Percentiles rank a stretch among this genome's conserved stretches.
Evolutionary conservation across 30 jellyfish, hydroid and myxozoan species (phyloP).

Genomic region (Pseudorhiza aurosa): DNA sequence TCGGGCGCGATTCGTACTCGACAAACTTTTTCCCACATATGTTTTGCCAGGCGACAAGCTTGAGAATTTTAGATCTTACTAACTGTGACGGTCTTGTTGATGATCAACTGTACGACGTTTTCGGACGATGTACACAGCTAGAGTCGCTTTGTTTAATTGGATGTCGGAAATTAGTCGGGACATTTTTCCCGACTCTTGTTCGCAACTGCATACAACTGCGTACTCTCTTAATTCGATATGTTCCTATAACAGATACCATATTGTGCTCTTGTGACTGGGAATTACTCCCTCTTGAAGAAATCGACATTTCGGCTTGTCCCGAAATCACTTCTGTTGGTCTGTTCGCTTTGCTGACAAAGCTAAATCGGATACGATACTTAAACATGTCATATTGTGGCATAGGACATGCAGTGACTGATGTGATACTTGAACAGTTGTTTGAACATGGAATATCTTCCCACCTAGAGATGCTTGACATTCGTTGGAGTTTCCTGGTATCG

Average conservation of each 20-base stretch:
- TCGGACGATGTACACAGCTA: slow-evolving; percentile 59
- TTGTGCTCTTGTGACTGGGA: slow-evolving; percentile 79
- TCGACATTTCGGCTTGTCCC: slow-evolving; percentile 98
- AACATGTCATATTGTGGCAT: slow-evolving; percentile 97
- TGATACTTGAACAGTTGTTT: slow-evolving; percentile 55
- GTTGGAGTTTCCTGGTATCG: slow-evolving; percentile 93
- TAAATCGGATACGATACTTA: slow-evolving; percentile 72
- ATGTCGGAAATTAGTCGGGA: slow-evolving; percentile 86
- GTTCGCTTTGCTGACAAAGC: slow-evolving; percentile 64
- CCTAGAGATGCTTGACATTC: slow-evolving; percentile 82
- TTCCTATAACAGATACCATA: slow-evolving; percentile 75
- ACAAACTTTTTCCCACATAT: slow-evolving; percentile 57
- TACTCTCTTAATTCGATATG: slow-evolving; percentile 84
- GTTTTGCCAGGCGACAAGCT: slow-evolving; percentile 64
- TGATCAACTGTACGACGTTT: slow-evolving; percentile 57
- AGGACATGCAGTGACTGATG: slow-evolving; percentile 95
- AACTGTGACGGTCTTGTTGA: slow-evolving; percentile 83
- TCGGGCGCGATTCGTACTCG: slow-evolving; percentile 74
- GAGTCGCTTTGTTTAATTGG: slow-evolving; percentile 91
- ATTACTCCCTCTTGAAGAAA: slow-evolving; percentile 77
- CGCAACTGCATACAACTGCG: slow-evolving; percentile 64
- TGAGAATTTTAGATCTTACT: slow-evolving; percentile 77
- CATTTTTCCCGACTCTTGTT: slow-evolving; percentile 66
- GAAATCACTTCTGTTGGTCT: slow-evolving; percentile 84
- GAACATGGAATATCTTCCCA: slow-evolving; percentile 51